These are phyloP conservation scores for Barbus barbus DNA, from an alignment of 2,113 vertebrate genomes.

Conservation along the genomic window DNA sequence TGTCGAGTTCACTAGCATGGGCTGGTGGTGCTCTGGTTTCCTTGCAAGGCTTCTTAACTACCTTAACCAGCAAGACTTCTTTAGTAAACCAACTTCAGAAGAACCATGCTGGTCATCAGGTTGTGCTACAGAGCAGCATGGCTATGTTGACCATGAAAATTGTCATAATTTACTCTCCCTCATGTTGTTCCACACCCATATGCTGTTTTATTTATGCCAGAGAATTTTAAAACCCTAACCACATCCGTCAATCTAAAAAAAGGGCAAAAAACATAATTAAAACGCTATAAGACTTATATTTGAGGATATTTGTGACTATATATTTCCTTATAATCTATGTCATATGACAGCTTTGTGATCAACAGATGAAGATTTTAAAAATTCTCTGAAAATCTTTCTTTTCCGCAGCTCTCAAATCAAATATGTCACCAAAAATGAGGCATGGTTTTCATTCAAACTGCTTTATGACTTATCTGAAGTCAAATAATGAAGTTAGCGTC, in stretches of 20 bases:
- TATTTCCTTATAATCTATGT: not conserved
- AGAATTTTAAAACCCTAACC: not conserved
- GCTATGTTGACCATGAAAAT: not conserved
- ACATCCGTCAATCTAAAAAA: not conserved
- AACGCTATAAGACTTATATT: not conserved
- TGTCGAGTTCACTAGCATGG: not conserved
- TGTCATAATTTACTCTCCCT: not conserved
- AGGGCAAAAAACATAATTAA: not conserved
- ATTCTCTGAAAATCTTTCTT: not conserved
- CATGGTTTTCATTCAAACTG: not conserved
- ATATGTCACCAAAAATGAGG: not conserved
- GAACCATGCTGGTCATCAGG: not conserved
- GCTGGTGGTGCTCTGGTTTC: not conserved
- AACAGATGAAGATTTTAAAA: not conserved
- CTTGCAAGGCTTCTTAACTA: not conserved
- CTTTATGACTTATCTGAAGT: too few species aligned
- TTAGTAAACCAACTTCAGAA: not conserved
- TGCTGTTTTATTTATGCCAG: slow-evolving; percentile 2
- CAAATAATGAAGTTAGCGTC: too few species aligned
- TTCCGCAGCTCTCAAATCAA: not conserved
- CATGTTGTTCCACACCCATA: not conserved
- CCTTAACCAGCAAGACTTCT: slow-evolving; percentile 1
- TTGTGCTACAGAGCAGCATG: not conserved
- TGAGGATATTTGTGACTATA: not conserved
- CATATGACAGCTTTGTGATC: not conserved